Evolutionary conservation across 2,797 vertebrate genomes (phyloP), one percentile per base, ranked within the genome.

Genomic region (Stomatorhinus walkeri): DNA sequence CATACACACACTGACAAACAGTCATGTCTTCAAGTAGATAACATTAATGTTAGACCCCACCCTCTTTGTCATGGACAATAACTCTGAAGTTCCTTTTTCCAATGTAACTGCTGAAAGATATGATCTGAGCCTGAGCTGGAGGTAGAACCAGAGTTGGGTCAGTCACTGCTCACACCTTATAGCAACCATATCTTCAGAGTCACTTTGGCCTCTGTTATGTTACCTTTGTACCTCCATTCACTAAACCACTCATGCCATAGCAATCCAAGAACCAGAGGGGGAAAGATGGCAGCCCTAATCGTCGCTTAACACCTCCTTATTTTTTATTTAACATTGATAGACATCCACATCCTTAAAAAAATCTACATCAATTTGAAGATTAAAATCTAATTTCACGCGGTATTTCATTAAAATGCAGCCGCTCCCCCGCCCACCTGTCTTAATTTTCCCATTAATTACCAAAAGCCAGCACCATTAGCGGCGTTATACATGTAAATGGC

Each of bases 401-500:
- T 43, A 86, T 90, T 24, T 88, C 28, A 85, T 88, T 24, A 85
- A 68, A 88, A 85, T 52, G 52, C 48, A 43, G 36, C 16, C 52
- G 1, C 52, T 10, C 85, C 32, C 32, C 49, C 16, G 4, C 89
- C 90, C 91, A 90, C 92, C 90, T 91, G 87, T 90, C 90, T 76
- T 89, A 89, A 89, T 92, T 90, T 61, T 52, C 52, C 36, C 76
- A 89, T 87, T 92, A 92, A 93, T 93, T 92, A 92, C 76, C 16
- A 19, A 88, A 85, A 51, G 28, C 84, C 72, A 68, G 91, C 90
- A 87, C 88, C 89, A 84, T 91, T 86, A 24, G 12, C 84, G 91
- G 88, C 90, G 90, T 89, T 54, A 91, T 89, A 91, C 91, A 91
- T 91, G 89, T 91, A 91, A 93, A 93, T 91, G 91, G 90, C 89